phyloP scores from a whole-genome alignment of 2,888 invertebrate genomes.

The Prosapia bicincta region DNA sequence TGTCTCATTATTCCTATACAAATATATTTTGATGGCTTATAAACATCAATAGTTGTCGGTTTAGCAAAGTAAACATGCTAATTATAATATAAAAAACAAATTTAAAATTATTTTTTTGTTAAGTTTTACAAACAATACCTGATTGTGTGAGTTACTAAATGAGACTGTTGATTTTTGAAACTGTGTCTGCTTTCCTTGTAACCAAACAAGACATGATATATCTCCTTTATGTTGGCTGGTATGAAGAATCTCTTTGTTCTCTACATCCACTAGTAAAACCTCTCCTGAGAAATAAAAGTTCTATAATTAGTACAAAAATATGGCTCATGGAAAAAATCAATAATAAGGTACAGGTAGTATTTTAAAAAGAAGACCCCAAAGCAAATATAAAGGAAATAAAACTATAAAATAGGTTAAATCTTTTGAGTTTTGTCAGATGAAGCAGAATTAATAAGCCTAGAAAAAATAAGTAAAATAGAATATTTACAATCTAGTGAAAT shows the following conservation, averaged over 20 bases:
- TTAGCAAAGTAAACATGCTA: too few relatives aligned
- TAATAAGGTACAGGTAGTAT: neutral
- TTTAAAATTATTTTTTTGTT: too few relatives aligned
- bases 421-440: too few relatives aligned
- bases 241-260: constrained; percentile 77
- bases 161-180: neutral
- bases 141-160: neutral
- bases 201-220: constrained; percentile 74
- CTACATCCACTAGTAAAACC: constrained; percentile 74
- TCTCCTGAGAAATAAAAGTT: constrained; percentile 52
- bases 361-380: neutral
- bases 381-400: neutral
- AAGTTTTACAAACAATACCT: neutral
- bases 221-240: constrained; percentile 56
- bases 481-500: too few relatives aligned
- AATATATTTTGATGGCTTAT: too few relatives aligned
- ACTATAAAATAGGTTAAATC: too few relatives aligned
- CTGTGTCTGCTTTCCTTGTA: constrained; percentile 50
- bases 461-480: too few relatives aligned
- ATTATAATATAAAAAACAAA: too few relatives aligned
- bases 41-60: too few relatives aligned
- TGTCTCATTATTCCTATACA: too few relatives aligned
- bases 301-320: too few relatives aligned
- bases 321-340: neutral
- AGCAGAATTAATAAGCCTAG: too few relatives aligned